These are phyloP conservation scores for Tetragnatha versicolor DNA, from an alignment of 1,140 invertebrate genomes.

Conservation along the genomic window DNA sequence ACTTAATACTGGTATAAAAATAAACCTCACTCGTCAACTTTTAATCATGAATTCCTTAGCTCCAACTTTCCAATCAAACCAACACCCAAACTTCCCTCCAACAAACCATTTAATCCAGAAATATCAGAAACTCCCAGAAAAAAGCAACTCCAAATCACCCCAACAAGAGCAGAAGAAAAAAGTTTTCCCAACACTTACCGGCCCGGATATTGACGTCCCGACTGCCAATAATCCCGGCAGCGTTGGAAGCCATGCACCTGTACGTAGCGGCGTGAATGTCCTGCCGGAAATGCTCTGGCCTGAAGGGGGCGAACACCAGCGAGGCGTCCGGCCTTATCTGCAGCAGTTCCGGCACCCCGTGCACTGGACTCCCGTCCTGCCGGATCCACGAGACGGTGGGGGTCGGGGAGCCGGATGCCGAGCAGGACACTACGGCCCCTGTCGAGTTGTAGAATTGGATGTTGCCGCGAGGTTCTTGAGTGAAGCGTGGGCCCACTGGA, in stretches of 20 bases:
- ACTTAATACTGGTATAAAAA: too few species aligned
- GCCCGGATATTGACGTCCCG: constrained; percentile 92
- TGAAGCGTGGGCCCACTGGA: constrained; percentile 73
- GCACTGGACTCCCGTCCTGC: constrained; percentile 70
- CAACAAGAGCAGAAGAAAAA: too few species aligned
- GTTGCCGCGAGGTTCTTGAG: constrained; percentile 88
- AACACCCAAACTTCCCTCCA: too few species aligned
- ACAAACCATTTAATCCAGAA: too few species aligned
- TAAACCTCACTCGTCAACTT: too few species aligned
- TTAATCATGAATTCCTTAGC: too few species aligned
- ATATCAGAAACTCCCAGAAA: too few species aligned
- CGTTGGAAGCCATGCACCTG: constrained; percentile 87
- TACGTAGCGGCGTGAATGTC: constrained; percentile 94
- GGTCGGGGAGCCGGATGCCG: constrained; percentile 72
- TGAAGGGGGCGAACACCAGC: constrained; percentile 63
- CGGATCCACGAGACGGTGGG: constrained; percentile 81
- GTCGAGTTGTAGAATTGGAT: constrained; percentile 94
- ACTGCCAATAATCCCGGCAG: constrained; percentile 88
- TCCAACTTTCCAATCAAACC: too few species aligned
- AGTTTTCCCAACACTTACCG: too few species aligned
- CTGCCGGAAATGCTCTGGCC: constrained; percentile 68
- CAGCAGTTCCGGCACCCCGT: constrained; percentile 73
- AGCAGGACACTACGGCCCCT: constrained; percentile 89
- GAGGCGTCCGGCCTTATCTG: constrained; percentile 68
- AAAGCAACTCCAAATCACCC: too few species aligned